These are phyloP conservation scores for Littorina saxatilis DNA, from an alignment of 1,140 invertebrate genomes.

Conservation along the genomic window DNA sequence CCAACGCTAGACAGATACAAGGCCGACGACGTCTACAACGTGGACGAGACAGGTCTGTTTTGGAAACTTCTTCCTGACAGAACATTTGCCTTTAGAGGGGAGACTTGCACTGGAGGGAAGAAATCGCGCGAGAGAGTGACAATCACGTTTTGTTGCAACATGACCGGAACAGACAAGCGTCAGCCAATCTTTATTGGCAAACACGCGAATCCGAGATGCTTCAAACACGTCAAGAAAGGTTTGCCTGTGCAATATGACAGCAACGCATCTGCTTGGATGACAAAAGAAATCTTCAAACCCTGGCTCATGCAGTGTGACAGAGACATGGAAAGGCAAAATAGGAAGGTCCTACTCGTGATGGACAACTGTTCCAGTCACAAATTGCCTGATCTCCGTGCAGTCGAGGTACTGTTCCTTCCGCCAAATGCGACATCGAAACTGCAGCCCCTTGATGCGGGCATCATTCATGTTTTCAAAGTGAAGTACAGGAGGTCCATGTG, in stretches of 20 bases:
- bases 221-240: slow-evolving; percentile 5
- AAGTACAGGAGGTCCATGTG: slow-evolving; percentile 8
- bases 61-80: too few species aligned
- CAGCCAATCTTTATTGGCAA: background rate
- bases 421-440: background rate
- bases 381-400: background rate
- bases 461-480: background rate
- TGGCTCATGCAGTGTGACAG: background rate
- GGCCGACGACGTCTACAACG: too few species aligned
- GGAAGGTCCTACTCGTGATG: background rate
- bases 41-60: too few species aligned
- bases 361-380: background rate
- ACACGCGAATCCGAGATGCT: slow-evolving; percentile 11
- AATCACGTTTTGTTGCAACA: background rate
- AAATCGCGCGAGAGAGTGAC: background rate
- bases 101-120: slow-evolving; percentile 3
- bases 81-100: too few species aligned
- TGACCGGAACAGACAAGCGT: background rate
- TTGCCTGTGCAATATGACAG: slow-evolving; percentile 11
- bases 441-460: background rate
- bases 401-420: background rate
- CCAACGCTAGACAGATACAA: too few species aligned
- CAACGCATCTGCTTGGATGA: slow-evolving; percentile 9
- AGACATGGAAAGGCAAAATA: background rate
- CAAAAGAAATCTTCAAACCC: background rate